These are phyloP conservation scores for Pyrochroa serraticornis DNA, from an alignment of 2,888 invertebrate genomes.

Conservation along the genomic window DNA sequence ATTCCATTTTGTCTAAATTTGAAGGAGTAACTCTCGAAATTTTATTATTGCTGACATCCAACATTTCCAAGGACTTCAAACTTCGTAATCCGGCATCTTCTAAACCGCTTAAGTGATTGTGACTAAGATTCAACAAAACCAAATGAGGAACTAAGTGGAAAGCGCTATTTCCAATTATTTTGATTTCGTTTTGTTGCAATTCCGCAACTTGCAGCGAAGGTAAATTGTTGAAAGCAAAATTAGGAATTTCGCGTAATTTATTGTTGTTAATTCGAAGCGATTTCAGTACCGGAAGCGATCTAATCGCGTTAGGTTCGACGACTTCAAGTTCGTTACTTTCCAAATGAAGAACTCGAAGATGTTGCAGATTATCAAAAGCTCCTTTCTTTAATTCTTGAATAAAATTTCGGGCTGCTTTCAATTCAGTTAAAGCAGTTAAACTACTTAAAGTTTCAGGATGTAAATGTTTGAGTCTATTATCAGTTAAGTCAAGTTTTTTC, in stretches of 20 bases:
- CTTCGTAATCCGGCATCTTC: slow-evolving; percentile 77
- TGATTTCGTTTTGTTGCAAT: slow-evolving; percentile 79
- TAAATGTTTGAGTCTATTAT: slow-evolving; percentile 75
- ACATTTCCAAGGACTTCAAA: slow-evolving; percentile 78
- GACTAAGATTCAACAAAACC: slow-evolving; percentile 81
- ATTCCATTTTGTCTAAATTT: slow-evolving; percentile 78
- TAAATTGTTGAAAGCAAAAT: slow-evolving; percentile 76
- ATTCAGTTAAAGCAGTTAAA: slow-evolving; percentile 71
- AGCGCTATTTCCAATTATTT: slow-evolving; percentile 73
- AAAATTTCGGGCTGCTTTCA: slow-evolving; percentile 77
- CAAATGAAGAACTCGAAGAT: slow-evolving; percentile 76
- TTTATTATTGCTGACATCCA: slow-evolving; percentile 83
- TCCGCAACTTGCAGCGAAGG: slow-evolving; percentile 76
- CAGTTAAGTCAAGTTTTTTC: slow-evolving; percentile 76
- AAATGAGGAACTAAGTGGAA: slow-evolving; percentile 80
- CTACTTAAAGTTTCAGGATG: slow-evolving; percentile 73
- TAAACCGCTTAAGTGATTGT: slow-evolving; percentile 76
- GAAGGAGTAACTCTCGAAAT: slow-evolving; percentile 69
- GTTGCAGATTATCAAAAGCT: slow-evolving; percentile 73
- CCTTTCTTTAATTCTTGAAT: slow-evolving; percentile 73
- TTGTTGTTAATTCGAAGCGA: slow-evolving; percentile 68
- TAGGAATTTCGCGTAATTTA: slow-evolving; percentile 75
- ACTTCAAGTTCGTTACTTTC: slow-evolving; percentile 81
- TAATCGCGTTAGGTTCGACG: slow-evolving; percentile 75
- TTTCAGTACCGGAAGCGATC: slow-evolving; percentile 71